Evolutionary conservation across 2,113 vertebrate genomes (phyloP).

Genomic region (Centropristis striata): DNA sequence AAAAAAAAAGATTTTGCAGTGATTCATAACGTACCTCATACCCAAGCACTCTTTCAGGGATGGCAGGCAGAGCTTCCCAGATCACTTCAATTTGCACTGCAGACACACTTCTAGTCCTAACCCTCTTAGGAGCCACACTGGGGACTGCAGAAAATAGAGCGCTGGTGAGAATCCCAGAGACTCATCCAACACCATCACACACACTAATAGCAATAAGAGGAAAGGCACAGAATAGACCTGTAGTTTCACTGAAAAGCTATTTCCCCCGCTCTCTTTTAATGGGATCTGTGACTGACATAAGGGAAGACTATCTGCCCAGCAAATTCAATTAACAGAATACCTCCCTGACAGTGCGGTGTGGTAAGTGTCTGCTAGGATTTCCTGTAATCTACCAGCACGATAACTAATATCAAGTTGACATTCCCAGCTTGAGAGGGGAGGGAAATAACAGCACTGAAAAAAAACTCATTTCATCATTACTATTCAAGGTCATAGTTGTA

Average conservation of each 20-base stretch:
- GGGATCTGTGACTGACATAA: slow-evolving; percentile 85
- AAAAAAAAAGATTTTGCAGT: background rate
- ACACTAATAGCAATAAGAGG: slow-evolving; percentile 69
- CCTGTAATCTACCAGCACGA: slow-evolving; percentile 83
- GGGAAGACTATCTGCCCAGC: slow-evolving; percentile 83
- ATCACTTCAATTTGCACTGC: slow-evolving; percentile 92
- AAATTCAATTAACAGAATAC: slow-evolving; percentile 87
- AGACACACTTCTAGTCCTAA: slow-evolving; percentile 89
- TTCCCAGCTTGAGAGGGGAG: slow-evolving; percentile 64
- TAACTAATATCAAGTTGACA: slow-evolving; percentile 85
- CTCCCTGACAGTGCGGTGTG: slow-evolving; percentile 78
- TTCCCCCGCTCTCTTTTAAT: slow-evolving; percentile 80
- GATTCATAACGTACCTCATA: slow-evolving; percentile 89
- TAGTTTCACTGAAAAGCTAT: slow-evolving; percentile 77
- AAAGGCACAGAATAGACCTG: slow-evolving; percentile 65
- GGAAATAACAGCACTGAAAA: slow-evolving; percentile 37
- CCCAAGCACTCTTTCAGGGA: slow-evolving; percentile 92
- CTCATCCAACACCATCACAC: slow-evolving; percentile 69
- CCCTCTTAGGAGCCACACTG: slow-evolving; percentile 85
- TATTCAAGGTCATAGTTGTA: slow-evolving; percentile 79
- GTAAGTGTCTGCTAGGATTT: slow-evolving; percentile 84
- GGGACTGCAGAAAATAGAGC: slow-evolving; percentile 88
- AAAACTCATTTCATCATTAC: slow-evolving; percentile 67
- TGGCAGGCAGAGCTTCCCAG: slow-evolving; percentile 88
- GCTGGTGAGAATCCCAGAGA: slow-evolving; percentile 63